phyloP scores from a whole-genome alignment of 2,113 vertebrate genomes.

The Neodontobutis hainanensis region DNA sequence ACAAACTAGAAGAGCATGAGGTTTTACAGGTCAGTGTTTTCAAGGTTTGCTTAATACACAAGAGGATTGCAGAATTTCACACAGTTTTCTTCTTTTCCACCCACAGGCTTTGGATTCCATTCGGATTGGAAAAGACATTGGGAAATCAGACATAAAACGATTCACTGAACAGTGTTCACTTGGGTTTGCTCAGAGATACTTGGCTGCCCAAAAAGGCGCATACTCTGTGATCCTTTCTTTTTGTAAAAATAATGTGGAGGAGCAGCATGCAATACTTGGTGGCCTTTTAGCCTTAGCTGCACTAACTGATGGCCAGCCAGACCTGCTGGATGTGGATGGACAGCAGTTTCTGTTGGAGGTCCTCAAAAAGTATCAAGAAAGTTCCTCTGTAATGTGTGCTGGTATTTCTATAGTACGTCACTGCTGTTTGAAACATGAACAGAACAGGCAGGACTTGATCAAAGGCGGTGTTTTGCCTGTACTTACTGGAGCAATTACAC shows the following conservation, averaged over 20 bases:
- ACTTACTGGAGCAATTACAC: constrained; percentile 75
- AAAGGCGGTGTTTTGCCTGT: constrained; percentile 80
- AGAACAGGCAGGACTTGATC: constrained; percentile 88
- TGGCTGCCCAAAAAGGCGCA: constrained; percentile 88
- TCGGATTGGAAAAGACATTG: constrained; percentile 52
- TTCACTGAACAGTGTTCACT: constrained; percentile 84
- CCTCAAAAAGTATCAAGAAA: constrained; percentile 45
- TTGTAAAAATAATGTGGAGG: constrained; percentile 67
- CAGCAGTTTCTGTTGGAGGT: constrained; percentile 77
- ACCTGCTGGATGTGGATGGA: constrained; percentile 86
- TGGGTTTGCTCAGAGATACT: constrained; percentile 83
- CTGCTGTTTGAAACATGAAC: constrained; percentile 91
- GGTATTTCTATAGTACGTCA: constrained; percentile 79
- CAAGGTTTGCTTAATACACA: not conserved
- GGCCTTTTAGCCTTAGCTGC: constrained; percentile 77
- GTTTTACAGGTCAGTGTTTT: constrained; percentile 84
- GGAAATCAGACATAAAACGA: constrained; percentile 54
- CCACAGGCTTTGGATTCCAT: constrained; percentile 84
- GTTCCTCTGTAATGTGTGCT: constrained; percentile 57
- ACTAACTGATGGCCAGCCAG: constrained; percentile 89
- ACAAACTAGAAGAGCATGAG: constrained; percentile 74
- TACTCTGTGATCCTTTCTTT: constrained; percentile 85
- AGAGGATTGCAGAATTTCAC: not conserved
- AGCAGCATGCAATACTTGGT: constrained; percentile 48
- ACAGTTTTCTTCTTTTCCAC: not conserved